Evolutionary conservation across 2,113 vertebrate genomes (phyloP), one percentile per base, ranked within the genome.

Genomic region (Ondatra zibethicus): DNA sequence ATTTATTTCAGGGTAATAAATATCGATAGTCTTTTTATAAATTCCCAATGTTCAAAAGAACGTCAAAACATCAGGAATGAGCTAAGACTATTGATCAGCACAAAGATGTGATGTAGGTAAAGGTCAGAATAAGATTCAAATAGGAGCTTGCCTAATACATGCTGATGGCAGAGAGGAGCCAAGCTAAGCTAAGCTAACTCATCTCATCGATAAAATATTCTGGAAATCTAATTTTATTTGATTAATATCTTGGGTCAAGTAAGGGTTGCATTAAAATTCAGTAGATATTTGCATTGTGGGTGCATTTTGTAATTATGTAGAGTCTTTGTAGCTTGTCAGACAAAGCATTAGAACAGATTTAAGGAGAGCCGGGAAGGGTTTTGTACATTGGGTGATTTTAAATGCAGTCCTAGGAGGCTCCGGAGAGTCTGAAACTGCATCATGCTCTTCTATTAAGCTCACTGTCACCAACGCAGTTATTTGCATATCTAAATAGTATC

Each of bases 161-260:
- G 90, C 89, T 91, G 86, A 90, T 78, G 70, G 4, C 93, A 90
- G 92, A 96, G 92, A 95, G 85, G 39, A 94, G 94, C 96, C 97
- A 98, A 94, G 91, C 39, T 81, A 91, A 91, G 7, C 88, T 89
- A 92, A 90, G 91, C 78, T 97, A 97, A 92, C 87, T 97, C 92
- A 91, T 97, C 89, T 96, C 88, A 89, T 98, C 96, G 92, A 88
- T 97, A 98, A 91, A 47, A 91, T 96, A 98, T 97, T 98, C 96
- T 96, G 96, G 96, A 98, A 98, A 98, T 97, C 76, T 90, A 96
- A 97, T 97, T 98, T 93, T 92, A 97, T 97, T 98, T 97, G 97
- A 96, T 98, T 98, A 96, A 96, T 96, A 95, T 96, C 89, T 65
- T 77, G 96, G 96, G 96, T 97, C 97, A 98, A 73, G 16, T 82